Percentiles rank a stretch among this genome's conserved stretches.
Evolutionary conservation across 2,797 vertebrate species (phyloP).

Genomic region (Heteromormyrus szaboi): DNA sequence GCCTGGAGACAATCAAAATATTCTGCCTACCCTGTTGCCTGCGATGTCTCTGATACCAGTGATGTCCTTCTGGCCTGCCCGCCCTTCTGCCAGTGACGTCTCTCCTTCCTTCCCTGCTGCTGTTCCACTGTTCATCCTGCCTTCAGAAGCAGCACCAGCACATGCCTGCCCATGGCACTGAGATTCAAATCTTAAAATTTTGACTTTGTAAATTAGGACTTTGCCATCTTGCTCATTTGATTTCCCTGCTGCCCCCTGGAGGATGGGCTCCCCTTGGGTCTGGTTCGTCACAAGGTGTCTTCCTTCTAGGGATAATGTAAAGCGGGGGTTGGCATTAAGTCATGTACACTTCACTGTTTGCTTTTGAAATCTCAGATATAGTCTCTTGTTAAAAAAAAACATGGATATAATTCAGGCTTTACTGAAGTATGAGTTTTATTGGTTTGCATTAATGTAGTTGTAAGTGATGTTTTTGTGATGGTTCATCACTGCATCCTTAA

Average conservation of each 20-base stretch:
- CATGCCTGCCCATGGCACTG: neutral
- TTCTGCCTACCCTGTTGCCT: neutral
- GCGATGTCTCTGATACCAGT: neutral
- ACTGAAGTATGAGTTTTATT: neutral
- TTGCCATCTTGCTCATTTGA: neutral
- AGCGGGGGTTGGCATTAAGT: neutral
- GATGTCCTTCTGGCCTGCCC: neutral
- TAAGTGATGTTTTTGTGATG: neutral
- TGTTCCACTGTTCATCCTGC: neutral
- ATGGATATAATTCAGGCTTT: neutral
- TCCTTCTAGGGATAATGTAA: neutral
- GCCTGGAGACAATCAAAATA: neutral
- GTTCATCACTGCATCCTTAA: neutral
- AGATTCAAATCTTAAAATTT: neutral
- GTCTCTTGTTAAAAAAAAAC: neutral
- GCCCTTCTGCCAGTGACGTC: neutral
- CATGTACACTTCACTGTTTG: neutral
- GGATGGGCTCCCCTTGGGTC: neutral
- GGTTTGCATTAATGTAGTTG: neutral
- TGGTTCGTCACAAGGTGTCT: neutral
- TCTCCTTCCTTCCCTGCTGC: neutral
- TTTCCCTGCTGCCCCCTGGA: neutral
- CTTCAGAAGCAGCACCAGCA: neutral
- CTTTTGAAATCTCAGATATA: neutral
- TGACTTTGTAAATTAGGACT: neutral